A percentile compares a stretch with the other conserved stretches of the same genome.
phyloP scores from a whole-genome alignment of 2,113 vertebrate species.

The Cololabis saira region DNA sequence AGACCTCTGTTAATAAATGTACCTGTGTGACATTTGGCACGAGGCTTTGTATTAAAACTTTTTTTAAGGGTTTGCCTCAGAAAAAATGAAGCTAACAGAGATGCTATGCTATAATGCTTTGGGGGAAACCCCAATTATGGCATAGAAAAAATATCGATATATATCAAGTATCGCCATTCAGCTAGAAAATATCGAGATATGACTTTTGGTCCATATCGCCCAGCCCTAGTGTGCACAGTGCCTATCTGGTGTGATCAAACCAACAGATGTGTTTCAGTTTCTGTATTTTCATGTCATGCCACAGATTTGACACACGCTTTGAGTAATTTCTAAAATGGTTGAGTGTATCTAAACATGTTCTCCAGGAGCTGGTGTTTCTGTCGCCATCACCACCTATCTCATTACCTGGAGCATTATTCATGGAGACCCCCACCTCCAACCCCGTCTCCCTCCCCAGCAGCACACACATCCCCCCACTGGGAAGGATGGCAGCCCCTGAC shows the following conservation, averaged over 20 bases:
- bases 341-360: constrained; percentile 53
- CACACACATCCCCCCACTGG: constrained; percentile 62
- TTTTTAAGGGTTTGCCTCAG: too few species aligned
- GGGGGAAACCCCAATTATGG: too few species aligned
- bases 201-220: too few species aligned
- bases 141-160: too few species aligned
- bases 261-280: constrained; percentile 24
- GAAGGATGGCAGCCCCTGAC: constrained; percentile 65
- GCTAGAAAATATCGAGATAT: too few species aligned
- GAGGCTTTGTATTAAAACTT: too few species aligned
- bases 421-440: constrained; percentile 43
- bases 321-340: constrained; percentile 34
- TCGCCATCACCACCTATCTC: constrained; percentile 60
- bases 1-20: too few species aligned
- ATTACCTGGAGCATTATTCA: constrained; percentile 78
- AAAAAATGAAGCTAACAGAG: too few species aligned
- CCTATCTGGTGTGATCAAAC: background rate
- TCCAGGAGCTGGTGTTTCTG: constrained; percentile 43
- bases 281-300: constrained; percentile 18
- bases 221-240: too few species aligned
- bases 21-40: too few species aligned
- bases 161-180: too few species aligned
- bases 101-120: too few species aligned
- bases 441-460: constrained; percentile 34
- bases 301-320: constrained; percentile 44